A percentile compares a stretch with the other conserved stretches of the same genome.
phyloP scores from a whole-genome alignment of 2,113 vertebrate species.

The Sander vitreus region DNA sequence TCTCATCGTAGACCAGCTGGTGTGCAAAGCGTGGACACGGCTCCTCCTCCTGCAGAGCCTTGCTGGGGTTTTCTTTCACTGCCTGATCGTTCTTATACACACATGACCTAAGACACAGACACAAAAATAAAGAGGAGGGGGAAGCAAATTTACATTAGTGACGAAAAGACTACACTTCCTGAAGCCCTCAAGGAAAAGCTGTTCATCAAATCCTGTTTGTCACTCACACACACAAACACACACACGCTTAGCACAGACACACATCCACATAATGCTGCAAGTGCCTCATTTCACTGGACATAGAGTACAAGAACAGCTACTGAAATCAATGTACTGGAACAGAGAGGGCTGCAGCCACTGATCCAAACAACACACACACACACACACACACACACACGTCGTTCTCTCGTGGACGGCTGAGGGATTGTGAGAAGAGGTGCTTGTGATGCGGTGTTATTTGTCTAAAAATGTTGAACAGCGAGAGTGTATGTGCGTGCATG shows the following conservation, averaged over 20 bases:
- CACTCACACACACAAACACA: background rate
- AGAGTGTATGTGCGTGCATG: background rate
- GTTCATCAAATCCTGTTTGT: background rate
- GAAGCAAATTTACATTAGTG: background rate
- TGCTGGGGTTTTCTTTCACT: slow-evolving; percentile 94
- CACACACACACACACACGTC: slow-evolving; percentile 27
- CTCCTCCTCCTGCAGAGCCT: slow-evolving; percentile 96
- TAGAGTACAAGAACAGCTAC: slow-evolving; percentile 27
- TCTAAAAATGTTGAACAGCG: background rate
- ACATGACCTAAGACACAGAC: slow-evolving; percentile 89
- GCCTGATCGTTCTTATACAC: slow-evolving; percentile 99
- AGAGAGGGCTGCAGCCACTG: slow-evolving; percentile 29
- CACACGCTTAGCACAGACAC: background rate
- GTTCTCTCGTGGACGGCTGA: slow-evolving; percentile 42
- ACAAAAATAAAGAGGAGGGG: background rate
- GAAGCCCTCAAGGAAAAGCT: slow-evolving; percentile 15
- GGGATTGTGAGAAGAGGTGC: slow-evolving; percentile 23
- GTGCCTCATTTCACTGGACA: slow-evolving; percentile 44
- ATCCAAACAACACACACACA: slow-evolving; percentile 31
- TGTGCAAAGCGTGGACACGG: slow-evolving; percentile 99
- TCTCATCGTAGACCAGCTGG: slow-evolving; percentile 97
- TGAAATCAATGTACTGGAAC: slow-evolving; percentile 54
- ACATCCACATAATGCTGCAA: background rate
- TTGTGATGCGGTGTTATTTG: background rate
- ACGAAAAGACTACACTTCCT: background rate